Base-by-base conservation (phyloP, 2,797 vertebrate species). In the Aplochiton taeniatus region DNA sequence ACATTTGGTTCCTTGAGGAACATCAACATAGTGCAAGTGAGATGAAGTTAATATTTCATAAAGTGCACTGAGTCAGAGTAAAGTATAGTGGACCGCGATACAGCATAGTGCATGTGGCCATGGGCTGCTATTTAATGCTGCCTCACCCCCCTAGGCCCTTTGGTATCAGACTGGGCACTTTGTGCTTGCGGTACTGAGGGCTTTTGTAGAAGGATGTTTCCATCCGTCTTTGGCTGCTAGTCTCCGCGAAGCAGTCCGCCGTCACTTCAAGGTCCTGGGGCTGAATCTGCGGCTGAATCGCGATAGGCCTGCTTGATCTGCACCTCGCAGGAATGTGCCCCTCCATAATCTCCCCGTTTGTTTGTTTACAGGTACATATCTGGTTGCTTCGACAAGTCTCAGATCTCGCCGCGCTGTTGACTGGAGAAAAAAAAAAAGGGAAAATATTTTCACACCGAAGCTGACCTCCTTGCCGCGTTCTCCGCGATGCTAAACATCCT, bases 401-500 rank as follows among this genome's bases (percentile, higher is more conserved):
- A 77, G 71, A 73, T 69, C 47, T 43, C 72, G n/a, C 54, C 49
- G 68, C 69, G 51, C 58, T 67, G 73, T 83, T 86, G 84, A 77
- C 77, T 77, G 75, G 48, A 78, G 45, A 68, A 56, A 53, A 18
- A 16, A 19, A n/a, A n/a, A n/a, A n/a, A n/a, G n/a, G n/a, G n/a
- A n/a, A 72, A 70, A 66, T 43, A 66, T 81, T 58, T 76, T 68
- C 76, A 18, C 53, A 66, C 70, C 20, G 66, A 69, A 61, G 65
- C 46, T 50, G 11, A 56, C 73, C 73, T 76, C 58, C 63, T 79
- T 81, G 72, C 78, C 52, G 67, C 79, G 47, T n/a, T 69, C 75
- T 71, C 48, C 72, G 67, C 75, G 47, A 41, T 75, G 74, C 70
- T 70, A 83, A 89, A 91, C 84, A 85, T 89, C 84, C 85, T 81